phyloP scores from a whole-genome alignment of 2,888 invertebrate species.

The Petrophora chlorosata region DNA sequence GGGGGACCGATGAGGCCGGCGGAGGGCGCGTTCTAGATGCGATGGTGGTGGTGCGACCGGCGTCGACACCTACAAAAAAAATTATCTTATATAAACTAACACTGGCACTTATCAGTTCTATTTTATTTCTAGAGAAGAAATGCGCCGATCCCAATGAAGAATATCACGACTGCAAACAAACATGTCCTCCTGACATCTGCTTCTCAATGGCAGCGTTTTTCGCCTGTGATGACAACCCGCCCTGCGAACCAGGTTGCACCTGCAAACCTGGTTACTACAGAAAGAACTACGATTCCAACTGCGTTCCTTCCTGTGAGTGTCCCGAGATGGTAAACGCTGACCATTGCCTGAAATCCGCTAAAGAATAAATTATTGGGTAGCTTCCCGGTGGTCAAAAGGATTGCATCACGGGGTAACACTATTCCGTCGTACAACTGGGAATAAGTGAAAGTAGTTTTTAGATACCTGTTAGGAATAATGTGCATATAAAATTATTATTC shows the following conservation, averaged over 20 bases:
- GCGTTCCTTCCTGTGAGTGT: slow-evolving; percentile 42
- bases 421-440: too few relatives aligned
- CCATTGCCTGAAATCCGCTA: background rate
- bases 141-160: slow-evolving; percentile 36
- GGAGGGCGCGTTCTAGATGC: too few relatives aligned
- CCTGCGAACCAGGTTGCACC: slow-evolving; percentile 38
- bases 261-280: slow-evolving; percentile 47
- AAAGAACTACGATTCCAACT: slow-evolving; percentile 26
- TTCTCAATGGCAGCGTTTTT: slow-evolving; percentile 13
- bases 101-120: too few relatives aligned
- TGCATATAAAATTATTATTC: too few relatives aligned
- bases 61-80: too few relatives aligned
- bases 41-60: too few relatives aligned
- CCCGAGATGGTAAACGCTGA: slow-evolving; percentile 22
- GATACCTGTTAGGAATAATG: too few relatives aligned
- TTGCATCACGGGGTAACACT: too few relatives aligned
- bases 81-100: too few relatives aligned
- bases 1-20: too few relatives aligned
- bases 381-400: too few relatives aligned
- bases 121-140: slow-evolving; percentile 8
- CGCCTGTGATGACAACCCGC: background rate
- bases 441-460: too few relatives aligned
- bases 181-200: slow-evolving; percentile 47
- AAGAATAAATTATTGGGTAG: background rate
- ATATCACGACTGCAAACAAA: slow-evolving; percentile 32